Evolutionary conservation across 2,113 vertebrate genomes (phyloP).

Genomic region (Pagrus major): DNA sequence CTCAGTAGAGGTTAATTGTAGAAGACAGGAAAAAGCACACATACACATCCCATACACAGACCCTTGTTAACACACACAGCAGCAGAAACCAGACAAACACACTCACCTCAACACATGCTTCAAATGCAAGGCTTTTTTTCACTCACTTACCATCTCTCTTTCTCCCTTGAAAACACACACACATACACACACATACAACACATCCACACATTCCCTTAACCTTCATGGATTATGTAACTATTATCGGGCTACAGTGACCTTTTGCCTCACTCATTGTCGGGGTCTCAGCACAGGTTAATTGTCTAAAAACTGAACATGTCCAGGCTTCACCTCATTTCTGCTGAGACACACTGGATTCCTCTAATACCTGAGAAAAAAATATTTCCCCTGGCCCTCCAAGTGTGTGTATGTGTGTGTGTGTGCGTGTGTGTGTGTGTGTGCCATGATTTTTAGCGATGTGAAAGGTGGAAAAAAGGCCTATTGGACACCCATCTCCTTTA

Average conservation of each 20-base stretch:
- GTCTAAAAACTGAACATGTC: conserved; percentile 50
- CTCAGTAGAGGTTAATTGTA: conserved; percentile 21
- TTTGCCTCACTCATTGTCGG: neutral
- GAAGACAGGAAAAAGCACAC: neutral
- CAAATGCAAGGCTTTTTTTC: neutral
- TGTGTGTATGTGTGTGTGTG: neutral
- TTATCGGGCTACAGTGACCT: conserved; percentile 21
- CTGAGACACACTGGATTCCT: conserved; percentile 45
- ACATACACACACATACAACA: neutral
- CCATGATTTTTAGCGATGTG: neutral
- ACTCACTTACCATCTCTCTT: neutral
- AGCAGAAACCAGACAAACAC: neutral
- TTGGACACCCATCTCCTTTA: conserved; percentile 5
- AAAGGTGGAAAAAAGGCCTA: neutral
- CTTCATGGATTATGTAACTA: conserved; percentile 10
- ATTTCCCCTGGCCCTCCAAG: neutral
- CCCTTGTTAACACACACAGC: neutral
- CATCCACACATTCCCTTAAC: neutral
- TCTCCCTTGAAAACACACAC: neutral
- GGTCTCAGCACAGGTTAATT: conserved; percentile 48
- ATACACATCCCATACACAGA: neutral
- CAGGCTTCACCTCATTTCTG: conserved; percentile 41
- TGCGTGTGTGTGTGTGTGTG: conserved; percentile 4
- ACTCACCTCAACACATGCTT: neutral
- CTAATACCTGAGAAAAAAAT: conserved; percentile 20